A percentile compares a stretch with the other conserved stretches of the same genome.
Evolutionary conservation across 2,797 vertebrate genomes (phyloP).

Genomic region (Thaleichthys pacificus): DNA sequence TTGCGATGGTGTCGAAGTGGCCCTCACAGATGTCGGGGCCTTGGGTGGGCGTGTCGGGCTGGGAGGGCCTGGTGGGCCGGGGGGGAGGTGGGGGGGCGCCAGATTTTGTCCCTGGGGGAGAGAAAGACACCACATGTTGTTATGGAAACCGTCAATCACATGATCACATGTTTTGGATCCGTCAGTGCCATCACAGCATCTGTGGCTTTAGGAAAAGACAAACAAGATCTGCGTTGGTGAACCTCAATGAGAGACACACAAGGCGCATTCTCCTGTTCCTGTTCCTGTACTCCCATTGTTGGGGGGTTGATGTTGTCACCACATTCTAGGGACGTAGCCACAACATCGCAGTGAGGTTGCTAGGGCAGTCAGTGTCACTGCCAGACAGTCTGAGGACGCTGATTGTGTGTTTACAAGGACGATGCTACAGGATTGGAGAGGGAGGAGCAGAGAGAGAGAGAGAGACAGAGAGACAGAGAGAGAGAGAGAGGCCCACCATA

Average conservation of each 20-base stretch:
- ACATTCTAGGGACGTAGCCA: background rate
- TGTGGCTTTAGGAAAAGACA: background rate
- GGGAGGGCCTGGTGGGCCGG: slow-evolving; percentile 60
- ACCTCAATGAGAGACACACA: background rate
- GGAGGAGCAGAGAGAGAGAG: background rate
- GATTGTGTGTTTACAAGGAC: too few relatives aligned
- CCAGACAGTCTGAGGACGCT: background rate
- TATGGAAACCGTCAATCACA: background rate
- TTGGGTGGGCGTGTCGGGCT: slow-evolving; percentile 66
- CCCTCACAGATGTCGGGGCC: slow-evolving; percentile 89
- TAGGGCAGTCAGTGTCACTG: too few relatives aligned
- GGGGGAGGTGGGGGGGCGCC: slow-evolving; percentile 64
- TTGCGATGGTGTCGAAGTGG: slow-evolving; percentile 87
- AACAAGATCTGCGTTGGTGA: background rate
- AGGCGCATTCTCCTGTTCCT: background rate
- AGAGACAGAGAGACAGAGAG: background rate
- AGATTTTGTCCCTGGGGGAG: slow-evolving; percentile 66
- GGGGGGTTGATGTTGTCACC: too few relatives aligned
- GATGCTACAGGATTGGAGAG: too few relatives aligned
- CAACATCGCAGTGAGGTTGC: background rate
- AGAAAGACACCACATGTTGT: too few relatives aligned
- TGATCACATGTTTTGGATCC: background rate
- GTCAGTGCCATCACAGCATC: background rate
- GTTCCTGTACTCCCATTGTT: background rate
- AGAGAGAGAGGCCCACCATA: slow-evolving; percentile 72